phyloP scores from a whole-genome alignment of 2,113 vertebrate species.

The Nothoprocta pentlandii region DNA sequence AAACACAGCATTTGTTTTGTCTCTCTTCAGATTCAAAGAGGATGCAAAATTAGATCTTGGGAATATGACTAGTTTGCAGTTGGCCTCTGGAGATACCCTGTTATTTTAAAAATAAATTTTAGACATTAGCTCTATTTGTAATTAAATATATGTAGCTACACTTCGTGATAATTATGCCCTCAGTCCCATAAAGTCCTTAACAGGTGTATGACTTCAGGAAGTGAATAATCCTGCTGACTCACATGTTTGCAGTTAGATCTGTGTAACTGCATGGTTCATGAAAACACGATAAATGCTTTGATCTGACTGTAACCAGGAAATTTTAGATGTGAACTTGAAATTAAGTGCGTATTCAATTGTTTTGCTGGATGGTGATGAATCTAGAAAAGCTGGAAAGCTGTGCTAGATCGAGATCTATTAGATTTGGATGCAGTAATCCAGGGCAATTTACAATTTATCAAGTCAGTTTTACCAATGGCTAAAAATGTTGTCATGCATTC shows the following conservation, averaged over 20 bases:
- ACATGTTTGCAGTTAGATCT: background rate
- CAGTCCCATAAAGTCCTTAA: conserved; percentile 46
- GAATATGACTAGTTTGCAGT: background rate
- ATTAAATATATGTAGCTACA: conserved; percentile 63
- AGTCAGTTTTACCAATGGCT: too few species aligned
- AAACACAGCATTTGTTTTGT: conserved; percentile 8
- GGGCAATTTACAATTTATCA: background rate
- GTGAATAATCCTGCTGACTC: conserved; percentile 20
- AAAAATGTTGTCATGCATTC: background rate
- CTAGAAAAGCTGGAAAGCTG: background rate
- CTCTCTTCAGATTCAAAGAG: conserved; percentile 1
- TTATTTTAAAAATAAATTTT: conserved; percentile 50
- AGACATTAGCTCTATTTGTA: conserved; percentile 50
- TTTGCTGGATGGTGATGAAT: conserved; percentile 11
- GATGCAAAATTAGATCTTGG: conserved; percentile 39
- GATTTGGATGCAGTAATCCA: background rate
- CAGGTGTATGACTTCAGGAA: conserved; percentile 59
- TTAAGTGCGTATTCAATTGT: conserved; percentile 8
- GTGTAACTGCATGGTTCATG: conserved; percentile 44
- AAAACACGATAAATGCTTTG: conserved; percentile 21
- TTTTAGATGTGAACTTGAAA: conserved; percentile 37
- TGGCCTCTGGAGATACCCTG: conserved; percentile 47
- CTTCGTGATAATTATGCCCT: conserved; percentile 57
- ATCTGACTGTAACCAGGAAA: background rate
- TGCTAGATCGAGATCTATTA: background rate